phyloP scores from a whole-genome alignment of 2,113 vertebrate genomes.

The Atherinomorus stipes region DNA sequence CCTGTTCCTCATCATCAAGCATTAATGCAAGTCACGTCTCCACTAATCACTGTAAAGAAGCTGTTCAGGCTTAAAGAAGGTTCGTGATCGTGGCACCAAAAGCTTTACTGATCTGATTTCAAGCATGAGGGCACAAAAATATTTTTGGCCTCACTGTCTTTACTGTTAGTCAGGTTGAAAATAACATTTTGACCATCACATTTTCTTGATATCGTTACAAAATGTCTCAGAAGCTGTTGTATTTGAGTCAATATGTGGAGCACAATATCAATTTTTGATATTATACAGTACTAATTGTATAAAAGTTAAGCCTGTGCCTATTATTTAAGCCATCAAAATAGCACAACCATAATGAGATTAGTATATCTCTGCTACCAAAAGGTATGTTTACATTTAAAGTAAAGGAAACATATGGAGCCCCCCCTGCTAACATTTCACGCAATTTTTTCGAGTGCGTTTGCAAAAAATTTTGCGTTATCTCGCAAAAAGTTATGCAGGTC shows the following conservation, averaged over 20 bases:
- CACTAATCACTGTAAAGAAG: slow-evolving; percentile 35
- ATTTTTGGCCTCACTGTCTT: background rate
- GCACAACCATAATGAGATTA: no score
- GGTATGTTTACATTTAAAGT: no score
- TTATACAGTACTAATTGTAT: no score
- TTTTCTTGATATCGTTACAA: no score
- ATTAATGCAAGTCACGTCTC: slow-evolving; percentile 16
- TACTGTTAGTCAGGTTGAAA: background rate
- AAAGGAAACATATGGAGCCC: no score
- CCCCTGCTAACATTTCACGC: no score
- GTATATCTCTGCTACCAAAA: no score
- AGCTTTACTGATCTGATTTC: slow-evolving; percentile 22
- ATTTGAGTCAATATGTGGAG: background rate
- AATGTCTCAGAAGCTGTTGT: background rate
- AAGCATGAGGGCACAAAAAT: background rate
- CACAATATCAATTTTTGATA: background rate
- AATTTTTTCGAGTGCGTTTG: no score
- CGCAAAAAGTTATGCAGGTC: no score
- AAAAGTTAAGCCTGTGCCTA: no score
- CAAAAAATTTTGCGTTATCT: no score
- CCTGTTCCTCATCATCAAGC: slow-evolving; percentile 5
- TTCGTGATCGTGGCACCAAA: background rate
- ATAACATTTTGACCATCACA: background rate
- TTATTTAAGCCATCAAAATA: no score
- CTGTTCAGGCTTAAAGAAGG: slow-evolving; percentile 21